Evolutionary conservation across 1,140 invertebrate genomes (phyloP), one percentile per base, ranked within the genome.

Genomic region (Manduca sexta): DNA sequence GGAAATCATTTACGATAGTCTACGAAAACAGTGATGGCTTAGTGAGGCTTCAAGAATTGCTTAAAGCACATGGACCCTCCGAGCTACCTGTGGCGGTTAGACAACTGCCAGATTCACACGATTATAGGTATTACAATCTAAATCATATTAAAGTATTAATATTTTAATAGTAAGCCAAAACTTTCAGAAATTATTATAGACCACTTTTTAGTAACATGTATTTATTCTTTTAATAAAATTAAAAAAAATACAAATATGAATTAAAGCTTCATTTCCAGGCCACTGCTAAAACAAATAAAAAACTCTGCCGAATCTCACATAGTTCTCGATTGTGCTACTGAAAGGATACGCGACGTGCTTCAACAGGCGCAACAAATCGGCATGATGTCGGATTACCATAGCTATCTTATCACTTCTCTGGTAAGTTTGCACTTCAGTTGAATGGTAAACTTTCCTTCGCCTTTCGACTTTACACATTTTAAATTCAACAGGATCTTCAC

Each of bases 1-100:
- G 97, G 97, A 95, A 94, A 80, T 93, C 92, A 15, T 98, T 98
- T 74, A 97, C 96, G 10, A 96, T 98, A 56, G 93, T 98, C 47
- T 98, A 98, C 78, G 96, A 98, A 84, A 95, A 94, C 86, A 97
- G 97, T 76, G 96, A 98, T 70, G 95, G 96, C 35, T 86, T 99
- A 49, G 93, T 98, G 15, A 90, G 96, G 44, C 88, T 99, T 6
- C 97, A 98, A 81, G 95, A 97, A 75, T 88, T 99, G 31, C 88
- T 99, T 7, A 97, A 97, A 86, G 93, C 94, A 7, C 93, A 97
- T 56, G 93, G 94, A 43, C 92, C 93, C 11, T 92, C 92, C 26
- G 93, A 94, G 60, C 91, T 92, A 81, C 93, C 93, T 4, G 94
- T 95, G 37, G 90, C 92, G 2, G 93, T 95, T 3, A 87, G 93